A percentile compares a stretch with the other conserved stretches of the same genome.
Conservation (phyloP, 2,888 invertebrate genomes). For the Drosophila nigricruria region DNA sequence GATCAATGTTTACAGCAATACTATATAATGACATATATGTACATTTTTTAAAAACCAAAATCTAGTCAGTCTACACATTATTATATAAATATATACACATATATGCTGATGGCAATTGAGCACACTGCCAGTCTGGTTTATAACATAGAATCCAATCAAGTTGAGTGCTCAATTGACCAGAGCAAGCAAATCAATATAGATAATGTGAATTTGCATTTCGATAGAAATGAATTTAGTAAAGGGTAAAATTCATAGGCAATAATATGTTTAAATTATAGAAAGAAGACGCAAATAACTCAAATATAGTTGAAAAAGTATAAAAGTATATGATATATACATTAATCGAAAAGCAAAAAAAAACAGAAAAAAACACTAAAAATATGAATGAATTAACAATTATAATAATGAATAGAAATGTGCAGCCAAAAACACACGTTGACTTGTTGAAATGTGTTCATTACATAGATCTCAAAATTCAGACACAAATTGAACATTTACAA, state of each 20-base stretch:
- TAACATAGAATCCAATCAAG: constrained; percentile 27
- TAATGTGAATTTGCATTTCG: constrained; percentile 33
- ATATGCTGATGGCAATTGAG: constrained; percentile 42
- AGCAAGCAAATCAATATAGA: constrained; percentile 17
- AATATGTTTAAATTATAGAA: constrained; percentile 45
- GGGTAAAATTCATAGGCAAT: constrained; percentile 66
- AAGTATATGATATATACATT: constrained; percentile 26
- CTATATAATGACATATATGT: constrained; percentile 22
- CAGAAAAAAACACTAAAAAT: constrained; percentile 8
- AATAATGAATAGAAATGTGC: constrained; percentile 31
- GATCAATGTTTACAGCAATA: constrained; percentile 56
- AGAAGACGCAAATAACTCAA: constrained; percentile 24
- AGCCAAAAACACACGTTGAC: constrained; percentile 57
- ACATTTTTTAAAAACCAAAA: constrained; percentile 14
- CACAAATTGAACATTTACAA: constrained; percentile 9
- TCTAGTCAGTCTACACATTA: constrained; percentile 16
- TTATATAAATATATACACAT: constrained; percentile 4
- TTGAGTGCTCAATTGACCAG: constrained; percentile 46
- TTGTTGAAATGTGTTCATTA: constrained; percentile 60
- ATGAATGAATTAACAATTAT: constrained; percentile 17
- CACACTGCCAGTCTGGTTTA: constrained; percentile 50
- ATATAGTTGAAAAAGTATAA: constrained; percentile 30
- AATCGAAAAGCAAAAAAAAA: constrained; percentile 25
- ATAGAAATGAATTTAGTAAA: constrained; percentile 56
- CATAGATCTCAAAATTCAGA: constrained; percentile 21